A percentile compares a stretch with the other conserved stretches of the same genome.
Evolutionary conservation across 2,113 vertebrate species (phyloP).

Genomic region (Connochaetes taurinus): DNA sequence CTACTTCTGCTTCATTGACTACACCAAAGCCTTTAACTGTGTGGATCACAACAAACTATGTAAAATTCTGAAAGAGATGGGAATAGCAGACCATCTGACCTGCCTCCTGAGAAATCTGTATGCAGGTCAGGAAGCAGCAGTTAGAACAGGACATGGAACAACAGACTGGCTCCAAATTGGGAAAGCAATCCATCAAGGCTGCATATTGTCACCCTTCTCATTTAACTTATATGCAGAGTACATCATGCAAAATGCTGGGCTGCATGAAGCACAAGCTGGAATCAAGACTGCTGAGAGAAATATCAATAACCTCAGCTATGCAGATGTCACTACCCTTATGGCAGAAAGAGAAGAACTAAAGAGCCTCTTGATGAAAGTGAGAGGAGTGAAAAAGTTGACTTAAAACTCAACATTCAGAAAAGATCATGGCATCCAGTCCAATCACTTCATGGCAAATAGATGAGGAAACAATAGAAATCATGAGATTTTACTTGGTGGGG

Average conservation of each 20-base stretch:
- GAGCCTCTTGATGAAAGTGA: not conserved
- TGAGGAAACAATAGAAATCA: not conserved
- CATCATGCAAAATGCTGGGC: not conserved
- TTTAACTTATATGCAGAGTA: not conserved
- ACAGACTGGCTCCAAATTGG: not conserved
- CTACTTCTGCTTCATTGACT: not conserved
- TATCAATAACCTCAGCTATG: not conserved
- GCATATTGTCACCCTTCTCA: not conserved
- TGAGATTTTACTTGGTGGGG: not conserved
- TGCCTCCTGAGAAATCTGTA: not conserved
- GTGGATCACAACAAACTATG: not conserved
- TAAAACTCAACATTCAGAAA: not conserved
- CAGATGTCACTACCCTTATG: not conserved
- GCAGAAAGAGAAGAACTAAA: not conserved
- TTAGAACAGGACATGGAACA: not conserved
- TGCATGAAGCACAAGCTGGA: not conserved
- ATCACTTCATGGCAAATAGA: not conserved
- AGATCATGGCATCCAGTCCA: not conserved
- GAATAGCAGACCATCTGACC: not conserved
- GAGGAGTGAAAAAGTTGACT: not conserved
- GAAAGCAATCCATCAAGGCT: not conserved
- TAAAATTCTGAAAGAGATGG: not conserved
- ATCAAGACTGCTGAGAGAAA: not conserved
- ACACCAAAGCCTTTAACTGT: not conserved
- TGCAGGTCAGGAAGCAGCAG: not conserved